Percentiles rank a stretch among this genome's conserved stretches.
Conservation (phyloP, 2,888 invertebrate species). For the Brachypalpus laphriformis region DNA sequence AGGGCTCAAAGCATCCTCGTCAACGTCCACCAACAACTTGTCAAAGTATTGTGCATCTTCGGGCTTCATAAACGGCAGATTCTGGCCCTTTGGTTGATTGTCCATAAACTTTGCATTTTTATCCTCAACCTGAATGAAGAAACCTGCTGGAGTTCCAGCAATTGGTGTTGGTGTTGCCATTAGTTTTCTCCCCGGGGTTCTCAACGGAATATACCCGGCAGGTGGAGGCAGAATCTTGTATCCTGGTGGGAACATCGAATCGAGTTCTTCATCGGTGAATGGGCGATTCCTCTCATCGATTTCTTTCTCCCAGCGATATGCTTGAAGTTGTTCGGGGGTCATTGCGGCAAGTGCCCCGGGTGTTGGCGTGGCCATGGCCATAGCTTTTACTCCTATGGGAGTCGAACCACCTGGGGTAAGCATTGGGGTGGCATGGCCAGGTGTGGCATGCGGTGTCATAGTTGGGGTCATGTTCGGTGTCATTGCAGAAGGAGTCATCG, state of each 20-base stretch:
- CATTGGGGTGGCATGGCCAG: constrained; percentile 87
- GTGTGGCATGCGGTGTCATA: constrained; percentile 90
- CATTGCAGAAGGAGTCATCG: constrained; percentile 87
- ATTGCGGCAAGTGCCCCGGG: constrained; percentile 98
- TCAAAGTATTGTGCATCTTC: constrained; percentile 99
- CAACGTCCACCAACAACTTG: constrained; percentile 98
- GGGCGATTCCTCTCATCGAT: constrained; percentile 99
- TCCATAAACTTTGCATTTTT: constrained; percentile 94
- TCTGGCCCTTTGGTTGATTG: constrained; percentile 97
- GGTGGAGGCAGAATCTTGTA: constrained; percentile 98
- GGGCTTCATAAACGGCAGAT: constrained; percentile 99
- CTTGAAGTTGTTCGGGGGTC: constrained; percentile 99
- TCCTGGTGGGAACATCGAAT: constrained; percentile 98
- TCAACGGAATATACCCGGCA: constrained; percentile 96
- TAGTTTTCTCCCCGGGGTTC: constrained; percentile 98
- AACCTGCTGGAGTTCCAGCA: constrained; percentile 94
- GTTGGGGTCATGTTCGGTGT: constrained; percentile 89
- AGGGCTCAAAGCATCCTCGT: constrained; percentile 96
- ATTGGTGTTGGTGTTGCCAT: constrained; percentile 99
- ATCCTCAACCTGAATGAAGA: constrained; percentile 97
- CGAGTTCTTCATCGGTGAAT: constrained; percentile 97
- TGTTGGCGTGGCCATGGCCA: constrained; percentile 99
- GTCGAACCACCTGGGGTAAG: constrained; percentile 94
- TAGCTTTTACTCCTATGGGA: constrained; percentile 96
- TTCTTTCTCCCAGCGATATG: constrained; percentile 98